Base-by-base conservation (phyloP, 2,888 invertebrate species). In the Drosophila vallismaia region DNA sequence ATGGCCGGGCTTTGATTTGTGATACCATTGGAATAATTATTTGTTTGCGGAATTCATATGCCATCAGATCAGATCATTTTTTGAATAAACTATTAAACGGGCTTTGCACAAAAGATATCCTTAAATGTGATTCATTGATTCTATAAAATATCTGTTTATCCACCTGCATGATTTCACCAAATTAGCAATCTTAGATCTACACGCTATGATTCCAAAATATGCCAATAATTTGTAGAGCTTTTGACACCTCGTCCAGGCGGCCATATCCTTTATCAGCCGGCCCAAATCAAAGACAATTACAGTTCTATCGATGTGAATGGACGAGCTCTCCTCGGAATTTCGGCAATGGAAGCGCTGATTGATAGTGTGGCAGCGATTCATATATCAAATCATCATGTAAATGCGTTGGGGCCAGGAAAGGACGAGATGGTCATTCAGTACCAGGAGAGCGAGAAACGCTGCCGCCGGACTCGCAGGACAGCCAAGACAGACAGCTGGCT, bases 381-480 rank as follows among this genome's bases (percentile, higher is more conserved):
- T 86, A 76, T 81, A 86, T 86, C 82, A 78, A 81, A 85, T 84
- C 72, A 76, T 63, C 82, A 84, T 82, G 79, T 76, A 85, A 81
- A 84, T 86, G 66, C 55, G 71, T 56, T 50, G 49, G 48, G 10
- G 40, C 36, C 46, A 48, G 36, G 14, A 26, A 26, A 8, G 4
- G 28, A 12, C 44, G 14, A 10, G 14, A 4, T 19, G 19, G 28
- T n/a, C 12, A 12, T 29, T 8, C 8, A 14, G 26, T 29, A n/a
- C 24, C 24, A 44, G 4, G 36, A 24, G 44, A 24, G 44, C 24
- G 42, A 42, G 4, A 3, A 26, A n/a, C 9, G 59, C 28, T 14
- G n/a, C 19, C 26, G 44, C 49, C 49, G 56, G 33, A 48, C 24
- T 56, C 44, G 19, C 19, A 31, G 52, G 70, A 54, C 48, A 52